phyloP scores from a whole-genome alignment of 2,113 vertebrate genomes.

The Oreocharis arfaki region DNA sequence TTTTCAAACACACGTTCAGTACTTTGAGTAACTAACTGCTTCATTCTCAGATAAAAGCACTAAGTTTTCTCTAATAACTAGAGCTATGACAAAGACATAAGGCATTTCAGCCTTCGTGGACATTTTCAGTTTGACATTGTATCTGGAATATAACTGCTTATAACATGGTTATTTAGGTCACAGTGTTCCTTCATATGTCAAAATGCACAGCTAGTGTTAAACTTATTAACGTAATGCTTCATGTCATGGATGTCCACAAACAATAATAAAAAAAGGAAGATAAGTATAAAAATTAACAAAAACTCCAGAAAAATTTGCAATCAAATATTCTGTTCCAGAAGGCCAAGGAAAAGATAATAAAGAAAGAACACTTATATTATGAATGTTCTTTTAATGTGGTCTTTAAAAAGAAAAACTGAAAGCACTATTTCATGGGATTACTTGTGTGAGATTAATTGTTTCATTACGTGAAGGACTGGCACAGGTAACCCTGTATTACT shows the following conservation, averaged over 20 bases:
- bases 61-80: background rate
- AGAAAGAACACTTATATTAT: background rate
- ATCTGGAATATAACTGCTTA: background rate
- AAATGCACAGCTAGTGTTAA: background rate
- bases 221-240: background rate
- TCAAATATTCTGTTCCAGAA: background rate
- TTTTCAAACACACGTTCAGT: background rate
- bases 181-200: background rate
- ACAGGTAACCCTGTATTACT: background rate
- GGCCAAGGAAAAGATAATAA: background rate
- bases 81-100: background rate
- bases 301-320: background rate
- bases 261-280: background rate
- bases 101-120: background rate
- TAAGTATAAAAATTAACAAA: background rate
- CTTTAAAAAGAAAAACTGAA: background rate
- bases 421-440: background rate
- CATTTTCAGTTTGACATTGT: background rate
- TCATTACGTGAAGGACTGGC: background rate
- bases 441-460: background rate
- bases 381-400: background rate
- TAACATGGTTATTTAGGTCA: background rate
- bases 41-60: background rate
- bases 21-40: background rate
- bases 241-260: background rate